A percentile compares a stretch with the other conserved stretches of the same genome.
Evolutionary conservation across 2,888 invertebrate species (phyloP).

Genomic region (Loripinus fragilis): DNA sequence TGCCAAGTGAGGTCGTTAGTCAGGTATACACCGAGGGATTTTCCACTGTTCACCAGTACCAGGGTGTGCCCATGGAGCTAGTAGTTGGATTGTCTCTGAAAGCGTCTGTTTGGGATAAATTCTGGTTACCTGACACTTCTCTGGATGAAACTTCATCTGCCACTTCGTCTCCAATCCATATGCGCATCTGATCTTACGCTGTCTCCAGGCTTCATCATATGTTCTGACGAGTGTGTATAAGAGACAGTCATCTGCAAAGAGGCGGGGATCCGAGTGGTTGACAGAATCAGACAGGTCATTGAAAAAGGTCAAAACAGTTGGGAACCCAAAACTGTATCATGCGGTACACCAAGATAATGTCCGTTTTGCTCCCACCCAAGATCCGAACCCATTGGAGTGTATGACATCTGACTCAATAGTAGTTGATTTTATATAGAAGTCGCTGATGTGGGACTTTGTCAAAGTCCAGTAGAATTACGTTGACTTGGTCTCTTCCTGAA

Average conservation of each 20-base stretch:
- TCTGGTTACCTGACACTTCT: constrained; percentile 4
- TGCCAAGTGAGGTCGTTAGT: constrained; percentile 5
- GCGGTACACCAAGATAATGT: background rate
- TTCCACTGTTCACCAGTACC: background rate
- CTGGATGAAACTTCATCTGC: constrained; percentile 12
- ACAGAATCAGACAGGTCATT: background rate
- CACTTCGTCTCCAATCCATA: background rate
- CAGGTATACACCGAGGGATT: background rate
- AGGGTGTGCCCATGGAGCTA: background rate
- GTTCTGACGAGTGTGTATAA: constrained; percentile 3
- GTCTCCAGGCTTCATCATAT: background rate
- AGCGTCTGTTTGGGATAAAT: background rate
- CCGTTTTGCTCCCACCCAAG: constrained; percentile 7
- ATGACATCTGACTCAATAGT: background rate
- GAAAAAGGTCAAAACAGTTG: background rate
- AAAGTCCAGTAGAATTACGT: constrained; percentile 2
- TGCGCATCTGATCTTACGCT: constrained; percentile 10
- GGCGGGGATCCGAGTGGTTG: constrained; percentile 14
- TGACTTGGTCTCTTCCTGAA: constrained; percentile 5
- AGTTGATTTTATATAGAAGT: background rate
- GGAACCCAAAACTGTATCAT: background rate
- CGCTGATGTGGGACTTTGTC: background rate
- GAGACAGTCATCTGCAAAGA: constrained; percentile 11
- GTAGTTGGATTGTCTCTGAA: constrained; percentile 9
- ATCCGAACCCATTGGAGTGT: constrained; percentile 1